A percentile compares a stretch with the other conserved stretches of the same genome.
Evolutionary conservation across 2,888 invertebrate species (phyloP).

Genomic region (Orchesella flavescens): DNA sequence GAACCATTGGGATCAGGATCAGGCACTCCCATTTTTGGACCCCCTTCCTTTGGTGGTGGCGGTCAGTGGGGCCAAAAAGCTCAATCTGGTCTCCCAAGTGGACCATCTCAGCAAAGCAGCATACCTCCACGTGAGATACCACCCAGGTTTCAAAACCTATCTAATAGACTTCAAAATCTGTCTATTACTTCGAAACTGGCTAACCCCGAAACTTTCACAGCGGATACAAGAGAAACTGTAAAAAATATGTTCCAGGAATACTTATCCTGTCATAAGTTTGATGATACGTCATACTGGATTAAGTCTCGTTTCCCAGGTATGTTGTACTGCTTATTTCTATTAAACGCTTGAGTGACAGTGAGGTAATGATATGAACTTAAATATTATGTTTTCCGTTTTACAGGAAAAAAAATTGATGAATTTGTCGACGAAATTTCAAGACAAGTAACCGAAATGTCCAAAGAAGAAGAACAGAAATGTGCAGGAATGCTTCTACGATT

Average conservation of each 20-base stretch:
- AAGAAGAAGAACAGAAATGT: constrained; percentile 67
- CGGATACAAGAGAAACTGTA: constrained; percentile 74
- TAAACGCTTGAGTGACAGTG: too few relatives aligned
- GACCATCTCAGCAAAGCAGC: constrained; percentile 26
- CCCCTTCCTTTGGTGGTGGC: constrained; percentile 15
- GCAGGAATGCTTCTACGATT: constrained; percentile 69
- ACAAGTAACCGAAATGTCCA: constrained; percentile 69
- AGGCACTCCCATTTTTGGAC: constrained; percentile 55
- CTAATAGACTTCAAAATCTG: constrained; percentile 51
- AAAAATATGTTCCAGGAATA: constrained; percentile 76
- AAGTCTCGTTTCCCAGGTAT: constrained; percentile 67
- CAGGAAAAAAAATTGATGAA: constrained; percentile 60
- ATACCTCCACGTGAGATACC: constrained; percentile 21
- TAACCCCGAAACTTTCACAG: constrained; percentile 43
- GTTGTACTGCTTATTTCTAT: background rate
- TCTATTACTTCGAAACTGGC: constrained; percentile 58
- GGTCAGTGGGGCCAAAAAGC: constrained; percentile 22
- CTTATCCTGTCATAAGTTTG: constrained; percentile 75
- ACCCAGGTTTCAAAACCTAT: constrained; percentile 42
- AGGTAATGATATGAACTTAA: background rate
- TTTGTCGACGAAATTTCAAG: constrained; percentile 69
- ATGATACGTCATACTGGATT: constrained; percentile 73
- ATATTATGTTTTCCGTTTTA: constrained; percentile 13
- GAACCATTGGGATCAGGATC: constrained; percentile 53
- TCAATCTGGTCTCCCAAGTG: constrained; percentile 45